Evolutionary conservation across 2,888 invertebrate genomes (phyloP).

Genomic region (Andricus quercusramuli): DNA sequence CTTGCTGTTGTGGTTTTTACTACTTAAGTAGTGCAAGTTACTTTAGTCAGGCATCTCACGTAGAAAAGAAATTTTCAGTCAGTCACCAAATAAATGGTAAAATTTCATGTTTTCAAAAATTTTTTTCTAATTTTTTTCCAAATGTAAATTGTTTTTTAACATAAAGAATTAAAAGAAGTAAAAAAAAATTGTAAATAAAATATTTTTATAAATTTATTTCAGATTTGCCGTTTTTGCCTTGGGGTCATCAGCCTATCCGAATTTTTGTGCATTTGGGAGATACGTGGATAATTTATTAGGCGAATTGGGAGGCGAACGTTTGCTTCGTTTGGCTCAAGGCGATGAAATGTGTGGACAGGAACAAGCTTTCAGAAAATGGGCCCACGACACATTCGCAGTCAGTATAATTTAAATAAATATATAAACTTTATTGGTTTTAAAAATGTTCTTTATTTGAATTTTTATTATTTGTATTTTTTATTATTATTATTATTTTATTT

Average conservation of each 20-base stretch:
- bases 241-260: constrained; percentile 97
- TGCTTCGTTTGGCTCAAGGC: constrained; percentile 90
- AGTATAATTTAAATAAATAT: background rate
- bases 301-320: constrained; percentile 93
- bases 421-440: no score
- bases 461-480: no score
- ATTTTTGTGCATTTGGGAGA: constrained; percentile 96
- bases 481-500: no score
- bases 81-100: background rate
- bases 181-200: background rate
- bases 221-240: constrained; percentile 96
- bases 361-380: constrained; percentile 95
- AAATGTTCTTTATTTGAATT: no score
- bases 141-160: background rate
- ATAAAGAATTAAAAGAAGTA: no score
- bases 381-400: constrained; percentile 86
- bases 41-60: background rate
- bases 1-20: background rate
- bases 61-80: background rate
- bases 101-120: no score
- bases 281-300: constrained; percentile 94
- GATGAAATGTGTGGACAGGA: constrained; percentile 98
- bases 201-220: constrained; percentile 2
- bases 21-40: background rate
- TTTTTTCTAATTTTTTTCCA: background rate